Conservation (phyloP, 2,888 invertebrate species). For the Xestobium rufovillosum region DNA sequence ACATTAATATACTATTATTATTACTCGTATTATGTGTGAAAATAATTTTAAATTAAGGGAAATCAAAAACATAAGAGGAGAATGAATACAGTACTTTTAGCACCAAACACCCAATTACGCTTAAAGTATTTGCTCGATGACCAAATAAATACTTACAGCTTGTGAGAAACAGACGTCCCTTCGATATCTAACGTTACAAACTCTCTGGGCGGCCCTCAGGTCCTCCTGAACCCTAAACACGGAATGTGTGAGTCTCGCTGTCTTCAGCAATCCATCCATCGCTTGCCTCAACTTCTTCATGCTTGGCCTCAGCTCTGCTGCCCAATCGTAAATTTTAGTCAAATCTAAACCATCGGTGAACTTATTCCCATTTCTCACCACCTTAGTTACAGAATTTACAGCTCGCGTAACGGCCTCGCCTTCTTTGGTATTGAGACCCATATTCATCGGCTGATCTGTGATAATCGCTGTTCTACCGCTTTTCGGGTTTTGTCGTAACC, state of each 20-base stretch:
- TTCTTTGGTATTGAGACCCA: too few relatives aligned
- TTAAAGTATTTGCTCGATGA: too few relatives aligned
- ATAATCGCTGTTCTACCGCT: slow-evolving; percentile 24
- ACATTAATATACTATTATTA: too few relatives aligned
- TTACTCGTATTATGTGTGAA: too few relatives aligned
- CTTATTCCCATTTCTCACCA: slow-evolving; percentile 59
- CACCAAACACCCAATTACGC: too few relatives aligned
- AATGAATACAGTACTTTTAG: too few relatives aligned
- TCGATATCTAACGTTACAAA: slow-evolving; percentile 67
- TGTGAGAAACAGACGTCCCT: slow-evolving; percentile 89
- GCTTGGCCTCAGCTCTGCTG: slow-evolving; percentile 68
- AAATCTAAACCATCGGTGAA: slow-evolving; percentile 65
- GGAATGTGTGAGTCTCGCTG: slow-evolving; percentile 73
- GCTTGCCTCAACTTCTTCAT: slow-evolving; percentile 74
- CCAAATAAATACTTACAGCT: slow-evolving; percentile 73
- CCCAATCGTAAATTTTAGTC: slow-evolving; percentile 65
- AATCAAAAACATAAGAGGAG: too few relatives aligned
- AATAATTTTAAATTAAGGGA: too few relatives aligned
- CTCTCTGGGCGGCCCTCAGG: slow-evolving; percentile 63
- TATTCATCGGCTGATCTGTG: slow-evolving; percentile 26
- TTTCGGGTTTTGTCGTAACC: slow-evolving; percentile 48
- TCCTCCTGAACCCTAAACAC: slow-evolving; percentile 76
- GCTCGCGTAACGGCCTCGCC: slow-evolving; percentile 42
- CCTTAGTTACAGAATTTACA: slow-evolving; percentile 48
- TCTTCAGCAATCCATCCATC: slow-evolving; percentile 68